phyloP scores from a whole-genome alignment of 2,113 vertebrate genomes.

The Burhinus bistriatus region DNA sequence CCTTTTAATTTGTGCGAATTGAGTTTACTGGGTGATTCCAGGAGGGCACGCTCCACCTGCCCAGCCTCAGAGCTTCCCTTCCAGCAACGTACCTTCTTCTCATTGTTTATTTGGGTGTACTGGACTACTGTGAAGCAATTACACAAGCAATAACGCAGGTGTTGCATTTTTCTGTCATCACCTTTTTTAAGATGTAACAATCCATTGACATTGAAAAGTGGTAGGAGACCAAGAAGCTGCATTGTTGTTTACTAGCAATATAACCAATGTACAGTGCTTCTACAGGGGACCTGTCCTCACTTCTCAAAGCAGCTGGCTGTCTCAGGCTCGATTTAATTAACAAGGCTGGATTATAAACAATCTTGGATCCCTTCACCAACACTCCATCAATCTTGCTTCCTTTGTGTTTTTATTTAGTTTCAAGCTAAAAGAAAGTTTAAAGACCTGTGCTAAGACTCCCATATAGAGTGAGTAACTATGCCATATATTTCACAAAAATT shows the following conservation, averaged over 20 bases:
- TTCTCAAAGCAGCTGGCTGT: background rate
- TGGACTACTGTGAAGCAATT: constrained; percentile 24
- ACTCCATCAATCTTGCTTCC: constrained; percentile 8
- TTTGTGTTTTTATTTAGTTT: constrained; percentile 26
- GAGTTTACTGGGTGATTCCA: background rate
- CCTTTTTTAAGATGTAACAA: background rate
- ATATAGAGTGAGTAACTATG: background rate
- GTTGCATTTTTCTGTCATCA: background rate
- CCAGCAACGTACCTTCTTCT: background rate
- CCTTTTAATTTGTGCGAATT: background rate
- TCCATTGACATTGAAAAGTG: background rate
- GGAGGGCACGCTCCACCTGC: background rate
- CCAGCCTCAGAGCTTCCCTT: background rate
- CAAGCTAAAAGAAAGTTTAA: background rate
- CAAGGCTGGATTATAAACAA: background rate
- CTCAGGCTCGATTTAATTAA: background rate
- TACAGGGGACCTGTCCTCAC: background rate
- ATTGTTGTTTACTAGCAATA: background rate
- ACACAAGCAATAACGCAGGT: background rate
- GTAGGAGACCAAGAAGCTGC: background rate
- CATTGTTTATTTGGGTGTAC: background rate
- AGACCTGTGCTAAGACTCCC: background rate
- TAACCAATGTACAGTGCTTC: background rate
- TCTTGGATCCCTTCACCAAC: constrained; percentile 9
- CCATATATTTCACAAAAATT: background rate